A percentile compares a stretch with the other conserved stretches of the same genome.
Conservation (phyloP, 2,888 invertebrate species). For the Parnassius smintheus region DNA sequence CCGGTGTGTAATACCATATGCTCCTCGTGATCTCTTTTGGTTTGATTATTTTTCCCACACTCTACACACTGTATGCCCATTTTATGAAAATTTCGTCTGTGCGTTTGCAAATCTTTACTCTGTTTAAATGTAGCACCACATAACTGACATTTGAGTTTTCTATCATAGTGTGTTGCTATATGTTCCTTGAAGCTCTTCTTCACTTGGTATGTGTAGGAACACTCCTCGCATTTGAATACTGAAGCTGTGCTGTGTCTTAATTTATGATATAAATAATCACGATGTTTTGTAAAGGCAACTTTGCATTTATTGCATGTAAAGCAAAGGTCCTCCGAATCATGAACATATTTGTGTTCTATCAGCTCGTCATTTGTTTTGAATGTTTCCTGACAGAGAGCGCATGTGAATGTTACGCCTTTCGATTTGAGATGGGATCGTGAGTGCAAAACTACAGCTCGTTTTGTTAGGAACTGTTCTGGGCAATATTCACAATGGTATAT, state of each 20-base stretch:
- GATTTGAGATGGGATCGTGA: background rate
- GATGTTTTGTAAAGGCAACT: conserved; percentile 38
- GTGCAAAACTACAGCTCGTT: conserved; percentile 1
- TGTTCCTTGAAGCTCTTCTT: conserved; percentile 31
- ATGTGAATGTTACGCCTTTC: background rate
- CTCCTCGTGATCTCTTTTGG: background rate
- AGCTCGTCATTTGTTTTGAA: conserved; percentile 39
- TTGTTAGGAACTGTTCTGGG: background rate
- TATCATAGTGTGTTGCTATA: conserved; percentile 36
- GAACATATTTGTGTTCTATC: conserved; percentile 37
- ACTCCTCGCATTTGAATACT: conserved; percentile 37
- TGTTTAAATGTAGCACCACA: conserved; percentile 7
- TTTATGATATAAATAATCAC: conserved; percentile 38
- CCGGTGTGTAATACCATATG: conserved; percentile 43
- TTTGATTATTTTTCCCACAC: conserved; percentile 27
- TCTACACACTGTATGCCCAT: conserved; percentile 28
- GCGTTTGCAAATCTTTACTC: conserved; percentile 8
- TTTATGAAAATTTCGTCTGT: conserved; percentile 5
- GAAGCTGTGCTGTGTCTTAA: conserved; percentile 28
- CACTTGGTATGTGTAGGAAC: conserved; percentile 26
- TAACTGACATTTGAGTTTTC: conserved; percentile 21
- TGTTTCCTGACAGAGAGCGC: conserved; percentile 9
- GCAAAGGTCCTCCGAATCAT: conserved; percentile 31
- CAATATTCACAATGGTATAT: conserved; percentile 9
- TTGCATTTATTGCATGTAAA: conserved; percentile 38